Evolutionary conservation across 2,888 invertebrate species (phyloP), one percentile per base, ranked within the genome.

Genomic region (Drosophila prolongata): DNA sequence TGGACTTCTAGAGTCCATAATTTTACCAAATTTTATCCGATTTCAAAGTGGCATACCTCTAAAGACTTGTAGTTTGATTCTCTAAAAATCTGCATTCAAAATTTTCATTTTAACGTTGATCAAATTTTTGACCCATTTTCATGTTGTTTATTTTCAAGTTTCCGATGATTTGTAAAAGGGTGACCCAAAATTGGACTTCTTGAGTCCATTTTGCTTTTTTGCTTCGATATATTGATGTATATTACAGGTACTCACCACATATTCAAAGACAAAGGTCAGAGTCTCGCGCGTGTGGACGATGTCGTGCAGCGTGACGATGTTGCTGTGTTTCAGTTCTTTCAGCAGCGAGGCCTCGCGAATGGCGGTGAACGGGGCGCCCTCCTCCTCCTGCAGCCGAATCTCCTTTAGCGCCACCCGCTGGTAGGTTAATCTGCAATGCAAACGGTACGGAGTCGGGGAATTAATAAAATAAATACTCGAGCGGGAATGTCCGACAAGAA

Each of bases 291-390:
- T 99, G 93, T 99, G 99, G 91, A 99, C 98, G 92, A 99, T 99
- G 93, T 99, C 99, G 94, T 99, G 99, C 88, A 98, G 93, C 66
- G 99, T 99, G 91, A 99, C 99, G 90, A 99, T 99, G 94, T 99
- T 99, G 90, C 98, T 97, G 94, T 99, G 99, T 93, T 99, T 98
- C 93, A 99, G 95, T 94, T 99, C 99, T 94, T 99, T 98, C 86
- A 99, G 95, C 88, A 99, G 95, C 79, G 99, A 99, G 76, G 99
- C 99, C 94, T 99, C 99, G 78, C 99, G 95, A 91, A 99, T 99
- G 91, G 99, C 99, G 80, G 99, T 99, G 94, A 99, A 99, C 59
- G 99, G 99, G 78, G 98, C 98, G 54, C 99, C 99, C 93, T 99
- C 99, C 92, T 99, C 99, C 92, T 98, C 98, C 93, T 99, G 99